phyloP scores from a whole-genome alignment of 2,113 vertebrate genomes.

The Lamprotornis superbus region DNA sequence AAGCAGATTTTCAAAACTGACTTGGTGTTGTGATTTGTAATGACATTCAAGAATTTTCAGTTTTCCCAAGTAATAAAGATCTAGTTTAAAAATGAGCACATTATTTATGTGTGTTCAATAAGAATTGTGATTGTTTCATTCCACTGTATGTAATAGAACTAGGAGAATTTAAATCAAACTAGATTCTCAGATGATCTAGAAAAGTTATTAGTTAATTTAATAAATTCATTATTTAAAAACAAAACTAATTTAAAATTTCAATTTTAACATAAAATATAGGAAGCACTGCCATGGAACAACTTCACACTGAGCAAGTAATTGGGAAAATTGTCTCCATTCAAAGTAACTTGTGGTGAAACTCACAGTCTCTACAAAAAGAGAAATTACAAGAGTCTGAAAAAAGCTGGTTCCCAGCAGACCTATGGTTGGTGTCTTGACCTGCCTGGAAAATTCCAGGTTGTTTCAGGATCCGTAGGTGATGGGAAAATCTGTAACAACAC shows the following conservation, averaged over 20 bases:
- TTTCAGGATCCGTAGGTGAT: neutral
- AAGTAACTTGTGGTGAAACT: neutral
- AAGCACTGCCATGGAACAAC: neutral
- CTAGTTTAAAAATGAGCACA: neutral
- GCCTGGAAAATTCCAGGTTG: neutral
- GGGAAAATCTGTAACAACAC: neutral
- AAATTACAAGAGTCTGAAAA: neutral
- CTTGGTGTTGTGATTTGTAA: slow-evolving; percentile 6
- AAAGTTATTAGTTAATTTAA: neutral
- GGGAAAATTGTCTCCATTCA: neutral
- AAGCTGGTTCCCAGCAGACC: neutral
- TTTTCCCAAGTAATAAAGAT: neutral
- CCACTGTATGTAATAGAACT: neutral
- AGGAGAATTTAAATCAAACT: neutral
- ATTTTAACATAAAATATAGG: neutral
- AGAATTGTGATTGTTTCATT: neutral
- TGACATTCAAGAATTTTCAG: neutral
- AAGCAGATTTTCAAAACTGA: slow-evolving; percentile 52
- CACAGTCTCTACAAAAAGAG: neutral
- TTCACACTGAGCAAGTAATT: neutral
- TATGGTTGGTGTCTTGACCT: neutral
- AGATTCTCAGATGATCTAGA: neutral
- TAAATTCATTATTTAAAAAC: neutral
- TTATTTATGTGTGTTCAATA: neutral
- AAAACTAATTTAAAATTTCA: neutral